A percentile compares a stretch with the other conserved stretches of the same genome.
Conservation (phyloP, 2,797 vertebrate species). For the Neomorphus geoffroyi region DNA sequence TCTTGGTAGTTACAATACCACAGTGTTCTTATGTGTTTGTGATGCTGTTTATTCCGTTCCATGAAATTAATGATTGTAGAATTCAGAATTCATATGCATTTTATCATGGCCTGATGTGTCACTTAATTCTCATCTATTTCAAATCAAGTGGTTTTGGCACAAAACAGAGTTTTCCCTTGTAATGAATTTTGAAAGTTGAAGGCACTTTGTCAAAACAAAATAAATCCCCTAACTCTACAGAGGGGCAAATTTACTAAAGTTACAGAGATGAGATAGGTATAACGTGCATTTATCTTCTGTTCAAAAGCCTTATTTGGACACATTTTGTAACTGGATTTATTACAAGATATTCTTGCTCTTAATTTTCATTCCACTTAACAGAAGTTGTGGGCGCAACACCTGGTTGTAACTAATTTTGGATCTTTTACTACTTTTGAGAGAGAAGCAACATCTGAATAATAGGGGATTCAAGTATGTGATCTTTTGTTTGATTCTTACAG, state of each 20-base stretch:
- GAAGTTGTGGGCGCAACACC: not conserved
- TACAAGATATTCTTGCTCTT: not conserved
- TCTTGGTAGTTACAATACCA: not conserved
- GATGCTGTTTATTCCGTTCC: not conserved
- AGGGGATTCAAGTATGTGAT: not conserved
- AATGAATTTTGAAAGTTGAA: not conserved
- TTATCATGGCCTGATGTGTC: not conserved
- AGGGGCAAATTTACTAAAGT: not conserved
- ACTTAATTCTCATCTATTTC: not conserved
- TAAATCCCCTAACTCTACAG: not conserved
- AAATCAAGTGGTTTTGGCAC: not conserved
- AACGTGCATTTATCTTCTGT: not conserved
- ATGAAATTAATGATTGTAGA: not conserved
- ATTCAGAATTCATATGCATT: not conserved
- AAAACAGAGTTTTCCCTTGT: not conserved
- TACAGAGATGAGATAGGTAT: not conserved
- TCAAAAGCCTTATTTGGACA: not conserved
- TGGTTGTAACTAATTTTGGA: not conserved
- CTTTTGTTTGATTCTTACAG: not conserved
- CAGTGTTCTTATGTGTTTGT: not conserved
- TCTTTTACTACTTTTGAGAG: not conserved
- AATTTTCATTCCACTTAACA: not conserved
- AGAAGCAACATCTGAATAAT: not conserved
- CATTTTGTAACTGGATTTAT: not conserved
- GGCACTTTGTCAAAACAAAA: not conserved